Evolutionary conservation across 2,797 vertebrate species (phyloP), one percentile per base, ranked within the genome.

Genomic region (Scyliorhinus canicula): DNA sequence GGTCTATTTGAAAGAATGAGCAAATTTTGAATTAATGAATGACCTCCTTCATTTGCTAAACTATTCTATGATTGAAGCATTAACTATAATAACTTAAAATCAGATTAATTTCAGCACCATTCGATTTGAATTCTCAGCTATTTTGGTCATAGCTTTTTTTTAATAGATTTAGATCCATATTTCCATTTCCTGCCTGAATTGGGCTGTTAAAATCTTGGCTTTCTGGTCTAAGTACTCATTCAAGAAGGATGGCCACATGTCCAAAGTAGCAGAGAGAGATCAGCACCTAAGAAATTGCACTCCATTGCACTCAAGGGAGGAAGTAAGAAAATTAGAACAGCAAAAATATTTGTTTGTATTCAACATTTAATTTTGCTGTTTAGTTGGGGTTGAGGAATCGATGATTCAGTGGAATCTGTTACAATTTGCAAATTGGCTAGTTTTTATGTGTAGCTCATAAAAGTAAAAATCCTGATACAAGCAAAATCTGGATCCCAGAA

Each of bases 401-500:
- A 60, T 57, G 52, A 55, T 88, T 60, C 60, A 88, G 4, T 88
- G 52, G 31, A n/a, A 5, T n/a, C 85, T 57, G 52, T 52, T 19
- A 60, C 31, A 88, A 60, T 88, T 88, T 88, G 85, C 50, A 57
- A 88, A 57, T 57, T 88, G 52, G 52, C 5, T 88, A 79, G 26
- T 31, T 88, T 88, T 88, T 35, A 57, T n/a, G 28, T 88, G 85
- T 12, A 57, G 50, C 85, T 55, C 52, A 57, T 88, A 88, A 88
- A 55, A 55, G 28, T 57, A 57, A 88, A 35, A 88, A 88, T 55
- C 85, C 50, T 31, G 50, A 88, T 88, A 55, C 85, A 55, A n/a
- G 85, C 85, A 57, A 88, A 88, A 57, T 88, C 50, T 88, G 24
- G 12, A 88, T 88, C 85, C 85, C 85, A 88, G 85, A 35, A 55